Percentiles rank a stretch among this genome's conserved stretches.
phyloP scores from a whole-genome alignment of 2,797 vertebrate genomes.

The Amniataba percoides region DNA sequence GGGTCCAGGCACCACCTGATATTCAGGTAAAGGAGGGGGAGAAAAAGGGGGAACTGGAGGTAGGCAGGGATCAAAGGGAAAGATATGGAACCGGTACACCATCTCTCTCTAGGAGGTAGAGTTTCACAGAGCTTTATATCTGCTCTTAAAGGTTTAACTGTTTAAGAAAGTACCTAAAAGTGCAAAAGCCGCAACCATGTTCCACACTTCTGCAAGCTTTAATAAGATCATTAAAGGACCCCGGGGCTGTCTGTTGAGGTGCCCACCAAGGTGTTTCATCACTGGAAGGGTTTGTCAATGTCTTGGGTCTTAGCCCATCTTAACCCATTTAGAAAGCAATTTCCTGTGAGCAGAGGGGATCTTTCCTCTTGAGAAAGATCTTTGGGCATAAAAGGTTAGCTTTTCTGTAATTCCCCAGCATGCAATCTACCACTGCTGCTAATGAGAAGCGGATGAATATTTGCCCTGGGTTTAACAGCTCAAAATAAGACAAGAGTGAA shows the following conservation, averaged over 20 bases:
- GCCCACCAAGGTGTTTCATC: slow-evolving; percentile 80
- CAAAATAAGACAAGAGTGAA: slow-evolving; percentile 77
- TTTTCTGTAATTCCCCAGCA: slow-evolving; percentile 79
- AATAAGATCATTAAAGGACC: slow-evolving; percentile 81
- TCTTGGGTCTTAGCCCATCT: slow-evolving; percentile 83
- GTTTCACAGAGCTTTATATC: slow-evolving; percentile 59
- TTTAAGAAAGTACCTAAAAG: slow-evolving; percentile 75
- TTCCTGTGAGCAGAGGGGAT: slow-evolving; percentile 77
- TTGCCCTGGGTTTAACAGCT: slow-evolving; percentile 80
- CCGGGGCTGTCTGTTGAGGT: slow-evolving; percentile 67
- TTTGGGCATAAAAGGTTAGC: slow-evolving; percentile 78
- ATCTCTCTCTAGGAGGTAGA: slow-evolving; percentile 55
- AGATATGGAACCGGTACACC: slow-evolving; percentile 58
- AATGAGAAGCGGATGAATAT: slow-evolving; percentile 81
- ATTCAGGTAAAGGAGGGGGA: slow-evolving; percentile 34
- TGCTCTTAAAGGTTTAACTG: slow-evolving; percentile 71
- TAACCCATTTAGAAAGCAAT: slow-evolving; percentile 85
- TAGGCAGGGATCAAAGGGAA: slow-evolving; percentile 53
- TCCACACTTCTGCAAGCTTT: slow-evolving; percentile 71
- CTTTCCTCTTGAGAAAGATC: slow-evolving; percentile 79
- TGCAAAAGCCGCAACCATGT: slow-evolving; percentile 69
- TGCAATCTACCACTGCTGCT: slow-evolving; percentile 70
- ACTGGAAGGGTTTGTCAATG: slow-evolving; percentile 79
- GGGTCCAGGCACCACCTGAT: slow-evolving; percentile 62
- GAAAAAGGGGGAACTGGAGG: slow-evolving; percentile 6